Evolutionary conservation across 1,140 invertebrate genomes (phyloP).

Genomic region (Heliothis subflexa): DNA sequence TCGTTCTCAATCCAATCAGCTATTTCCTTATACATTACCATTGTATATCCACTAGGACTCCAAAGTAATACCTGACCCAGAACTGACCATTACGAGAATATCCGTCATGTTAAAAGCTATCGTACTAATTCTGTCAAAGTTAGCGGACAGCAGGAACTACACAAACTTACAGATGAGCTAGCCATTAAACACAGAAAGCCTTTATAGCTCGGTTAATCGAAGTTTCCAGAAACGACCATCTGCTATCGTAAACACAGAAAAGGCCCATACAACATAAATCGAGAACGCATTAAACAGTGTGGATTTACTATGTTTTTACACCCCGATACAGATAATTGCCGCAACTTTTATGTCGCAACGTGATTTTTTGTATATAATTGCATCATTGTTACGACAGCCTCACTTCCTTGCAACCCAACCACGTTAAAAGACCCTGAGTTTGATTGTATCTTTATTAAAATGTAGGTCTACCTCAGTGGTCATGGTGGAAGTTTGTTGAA

Average conservation of each 20-base stretch:
- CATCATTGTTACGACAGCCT: conserved; percentile 45
- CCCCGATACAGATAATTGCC: conserved; percentile 28
- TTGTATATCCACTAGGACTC: too few species aligned
- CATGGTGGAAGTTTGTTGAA: conserved; percentile 68
- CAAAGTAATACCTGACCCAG: too few species aligned
- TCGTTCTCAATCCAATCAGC: too few species aligned
- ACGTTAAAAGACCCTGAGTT: not conserved
- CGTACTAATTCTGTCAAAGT: too few species aligned
- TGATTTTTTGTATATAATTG: conserved; percentile 26
- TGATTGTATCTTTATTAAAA: not conserved
- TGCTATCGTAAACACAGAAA: conserved; percentile 29
- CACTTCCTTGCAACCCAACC: conserved; percentile 3
- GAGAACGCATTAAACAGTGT: conserved; percentile 21
- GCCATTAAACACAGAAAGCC: conserved; percentile 8
- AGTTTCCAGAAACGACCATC: conserved; percentile 2
- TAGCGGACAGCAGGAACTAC: not conserved
- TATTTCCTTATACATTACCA: too few species aligned
- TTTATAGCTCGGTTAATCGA: not conserved
- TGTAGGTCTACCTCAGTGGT: conserved; percentile 16
- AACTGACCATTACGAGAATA: too few species aligned
- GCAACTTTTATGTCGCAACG: conserved; percentile 30
- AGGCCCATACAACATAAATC: conserved; percentile 29
- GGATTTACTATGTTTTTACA: conserved; percentile 40
- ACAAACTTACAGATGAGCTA: not conserved
- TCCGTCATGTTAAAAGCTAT: too few species aligned